Base-by-base conservation (phyloP, 37 sponge, comb jelly and placozoan species). In the Cliona cf. orientalis region DNA sequence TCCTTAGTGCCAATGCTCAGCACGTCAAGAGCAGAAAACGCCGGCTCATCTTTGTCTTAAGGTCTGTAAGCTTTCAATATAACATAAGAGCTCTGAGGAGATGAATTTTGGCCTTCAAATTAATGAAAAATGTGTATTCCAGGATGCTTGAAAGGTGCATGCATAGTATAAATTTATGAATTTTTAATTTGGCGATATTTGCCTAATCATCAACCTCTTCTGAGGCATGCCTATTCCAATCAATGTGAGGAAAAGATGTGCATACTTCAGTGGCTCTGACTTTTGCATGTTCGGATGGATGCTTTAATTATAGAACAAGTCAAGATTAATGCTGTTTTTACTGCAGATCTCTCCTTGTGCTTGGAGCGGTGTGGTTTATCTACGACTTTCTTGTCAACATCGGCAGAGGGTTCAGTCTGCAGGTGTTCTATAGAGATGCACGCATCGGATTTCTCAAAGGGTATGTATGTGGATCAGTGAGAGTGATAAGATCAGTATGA, bases 331-430 rank as follows among this genome's bases (percentile, higher is more conserved):
- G n/a, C n/a, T n/a, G n/a, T 11, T 85, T 40, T 43, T 38, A 35
- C 11, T 60, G 23, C 75, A 93, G 94, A 46, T 34, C 69, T 9
- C 59, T 81, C 58, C 60, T 93, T 25, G 12, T 58, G 11, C 22
- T 46, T 44, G 84, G 87, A 14, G 26, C 83, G 1, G 12, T 79
- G 1, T 93, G 94, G 94, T 11, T 93, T 57, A 0, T 89, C 22
- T 36, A 83, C 11, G 85, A 89, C 23, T 17, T 86, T 0, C 44
- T 29, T 17, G 44, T 71, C 21, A 93, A 68, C 62, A 33, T 85
- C 7, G 57, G 75, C 33, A 42, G 93, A 41, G 33, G 88, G 53
- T 69, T 80, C 32, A 83, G 86, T 63, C 71, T 90, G 1, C 66
- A 75, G 33, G 62, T 90, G 37, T 62, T 84, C 1, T 32, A 53